phyloP scores from a whole-genome alignment of 2,888 invertebrate species.

The Pediacus dermestoides region DNA sequence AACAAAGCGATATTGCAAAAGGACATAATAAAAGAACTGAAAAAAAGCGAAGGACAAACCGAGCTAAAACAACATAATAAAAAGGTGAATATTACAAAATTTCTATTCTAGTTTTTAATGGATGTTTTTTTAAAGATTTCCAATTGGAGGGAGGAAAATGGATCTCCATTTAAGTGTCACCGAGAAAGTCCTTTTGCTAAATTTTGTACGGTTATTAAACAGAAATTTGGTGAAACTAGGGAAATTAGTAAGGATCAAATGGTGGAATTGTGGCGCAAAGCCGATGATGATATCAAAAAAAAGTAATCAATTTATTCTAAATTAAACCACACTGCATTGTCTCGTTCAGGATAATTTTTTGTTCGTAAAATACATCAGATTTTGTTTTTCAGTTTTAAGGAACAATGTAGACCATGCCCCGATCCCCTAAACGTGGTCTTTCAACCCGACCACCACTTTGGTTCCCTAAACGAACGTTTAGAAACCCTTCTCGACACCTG shows the following conservation, averaged over 20 bases:
- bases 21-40: conserved; percentile 56
- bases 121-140: conserved; percentile 41
- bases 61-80: conserved; percentile 57
- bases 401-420: conserved; percentile 54
- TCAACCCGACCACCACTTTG: conserved; percentile 74
- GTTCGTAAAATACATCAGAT: no score
- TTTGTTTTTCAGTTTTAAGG: conserved; percentile 27
- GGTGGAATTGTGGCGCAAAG: conserved; percentile 63
- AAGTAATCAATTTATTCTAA: conserved; percentile 44
- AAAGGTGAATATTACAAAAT: conserved; percentile 42
- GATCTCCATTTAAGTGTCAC: conserved; percentile 49
- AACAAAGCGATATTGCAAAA: conserved; percentile 61
- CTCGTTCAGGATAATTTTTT: conserved; percentile 11
- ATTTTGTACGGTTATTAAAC: conserved; percentile 56
- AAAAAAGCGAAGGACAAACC: conserved; percentile 54
- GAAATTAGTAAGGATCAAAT: conserved; percentile 54
- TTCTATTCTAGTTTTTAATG: conserved; percentile 5
- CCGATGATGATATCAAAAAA: conserved; percentile 58
- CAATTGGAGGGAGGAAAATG: conserved; percentile 61
- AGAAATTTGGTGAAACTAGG: conserved; percentile 51
- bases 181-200: conserved; percentile 58
- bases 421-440: conserved; percentile 71
- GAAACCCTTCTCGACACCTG: conserved; percentile 65
- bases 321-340: conserved; percentile 5
- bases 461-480: conserved; percentile 80